Percentiles rank a stretch among this genome's conserved stretches.
These are phyloP conservation scores for Gymnodraco acuticeps DNA, from an alignment of 2,797 vertebrate genomes.

Conservation along the genomic window DNA sequence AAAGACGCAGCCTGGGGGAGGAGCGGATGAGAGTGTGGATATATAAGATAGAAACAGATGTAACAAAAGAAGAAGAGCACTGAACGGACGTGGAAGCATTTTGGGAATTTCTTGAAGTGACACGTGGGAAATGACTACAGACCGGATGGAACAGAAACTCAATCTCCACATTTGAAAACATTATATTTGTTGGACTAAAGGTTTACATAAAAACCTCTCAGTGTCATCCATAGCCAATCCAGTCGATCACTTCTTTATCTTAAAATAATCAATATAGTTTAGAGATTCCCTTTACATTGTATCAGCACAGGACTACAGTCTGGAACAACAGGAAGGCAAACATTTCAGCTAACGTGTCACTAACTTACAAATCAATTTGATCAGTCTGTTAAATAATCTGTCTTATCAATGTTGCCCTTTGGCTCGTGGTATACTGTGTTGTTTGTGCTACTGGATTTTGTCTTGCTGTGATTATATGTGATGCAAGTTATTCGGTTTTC, in stretches of 20 bases:
- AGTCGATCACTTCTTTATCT: neutral
- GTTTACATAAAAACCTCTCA: constrained; percentile 6
- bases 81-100: neutral
- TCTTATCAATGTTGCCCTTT: constrained; percentile 2
- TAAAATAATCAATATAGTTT: neutral
- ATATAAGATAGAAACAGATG: constrained; percentile 32
- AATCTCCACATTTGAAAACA: neutral
- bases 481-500: constrained; percentile 7
- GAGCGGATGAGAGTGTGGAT: constrained; percentile 17
- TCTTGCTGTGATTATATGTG: neutral
- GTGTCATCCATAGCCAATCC: neutral
- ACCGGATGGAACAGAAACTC: constrained; percentile 5
- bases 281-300: neutral
- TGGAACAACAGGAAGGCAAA: neutral
- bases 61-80: constrained; percentile 1
- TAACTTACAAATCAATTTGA: neutral
- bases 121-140: neutral
- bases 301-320: neutral
- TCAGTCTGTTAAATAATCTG: neutral
- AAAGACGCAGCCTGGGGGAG: constrained; percentile 39
- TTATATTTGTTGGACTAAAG: neutral
- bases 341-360: neutral
- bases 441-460: neutral
- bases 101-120: constrained; percentile 9
- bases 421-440: constrained; percentile 2